Base-by-base conservation (phyloP, 2,797 vertebrate genomes). In the Delichon dasypus region DNA sequence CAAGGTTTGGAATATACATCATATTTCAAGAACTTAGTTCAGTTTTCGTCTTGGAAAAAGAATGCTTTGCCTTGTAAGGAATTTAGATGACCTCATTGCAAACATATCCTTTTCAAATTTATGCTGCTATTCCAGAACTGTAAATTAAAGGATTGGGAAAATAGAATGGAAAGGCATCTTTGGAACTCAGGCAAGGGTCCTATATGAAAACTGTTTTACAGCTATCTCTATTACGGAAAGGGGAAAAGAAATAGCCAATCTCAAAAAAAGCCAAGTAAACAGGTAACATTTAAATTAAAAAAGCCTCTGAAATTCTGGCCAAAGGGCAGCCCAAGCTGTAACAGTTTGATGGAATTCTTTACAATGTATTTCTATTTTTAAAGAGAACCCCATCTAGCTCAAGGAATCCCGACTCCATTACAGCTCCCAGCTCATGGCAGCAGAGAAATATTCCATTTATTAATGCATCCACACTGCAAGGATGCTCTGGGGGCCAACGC, bases 301-400 rank as follows among this genome's bases (percentile, higher is more conserved):
- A 71, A 88, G 72, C 2, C 5, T 36, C 26, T 83, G 78, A 89
- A 93, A 66, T 78, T 80, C 68, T 89, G 96, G 94, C 93, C 93
- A 79, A 95, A 25, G 84, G 94, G 94, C 76, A 94, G 61, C 64
- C 81, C 47, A 67, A 93, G 92, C 90, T 83, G 61, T 88, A 92
- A 82, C 18, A 75, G 71, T 93, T 94, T 96, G 93, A 96, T 94
- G 88, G 93, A 96, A 96, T 95, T 83, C 81, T 95, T 97, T 96
- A 97, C 70, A 67, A 34, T 90, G 74, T 95, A 95, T 96, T 96
- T 93, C 76, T 90, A 92, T 88, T 94, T 94, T 88, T 73, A 88
- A 96, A 91, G 78, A 96, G 94, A 93, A 76, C 8, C 34, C 54
- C 51, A 62, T 64, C 57, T 62, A 88, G 92, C 95, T 96, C 54